These are phyloP conservation scores for Anser cygnoides DNA, from an alignment of 2,113 vertebrate species.

Conservation along the genomic window DNA sequence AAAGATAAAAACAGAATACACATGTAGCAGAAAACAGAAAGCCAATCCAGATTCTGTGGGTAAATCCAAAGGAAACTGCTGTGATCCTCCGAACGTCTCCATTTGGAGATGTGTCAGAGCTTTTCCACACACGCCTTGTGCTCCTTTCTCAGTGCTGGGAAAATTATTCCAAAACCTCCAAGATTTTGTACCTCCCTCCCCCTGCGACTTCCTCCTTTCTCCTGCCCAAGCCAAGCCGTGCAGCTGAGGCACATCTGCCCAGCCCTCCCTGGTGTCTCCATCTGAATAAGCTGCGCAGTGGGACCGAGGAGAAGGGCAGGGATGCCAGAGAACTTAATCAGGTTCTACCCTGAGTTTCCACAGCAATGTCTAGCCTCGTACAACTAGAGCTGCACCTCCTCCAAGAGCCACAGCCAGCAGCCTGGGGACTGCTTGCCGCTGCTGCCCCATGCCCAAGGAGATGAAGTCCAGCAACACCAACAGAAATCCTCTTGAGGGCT, in stretches of 20 bases:
- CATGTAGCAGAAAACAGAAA: slow-evolving; percentile 1
- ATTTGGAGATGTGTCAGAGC: slow-evolving; percentile 25
- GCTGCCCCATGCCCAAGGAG: background rate
- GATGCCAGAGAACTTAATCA: background rate
- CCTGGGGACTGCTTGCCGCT: background rate
- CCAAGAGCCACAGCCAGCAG: background rate
- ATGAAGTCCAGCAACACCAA: background rate
- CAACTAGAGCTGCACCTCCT: background rate
- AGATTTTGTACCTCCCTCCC: background rate
- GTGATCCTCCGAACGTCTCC: slow-evolving; percentile 20
- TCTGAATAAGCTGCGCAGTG: fast-evolving
- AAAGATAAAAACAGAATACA: slow-evolving; percentile 14
- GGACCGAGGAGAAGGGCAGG: background rate
- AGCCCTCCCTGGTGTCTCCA: background rate
- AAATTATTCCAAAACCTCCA: background rate
- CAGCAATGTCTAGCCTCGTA: background rate
- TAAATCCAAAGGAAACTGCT: slow-evolving; percentile 41
- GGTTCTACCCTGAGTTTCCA: background rate
- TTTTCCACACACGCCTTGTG: slow-evolving; percentile 30
- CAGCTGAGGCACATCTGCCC: background rate
- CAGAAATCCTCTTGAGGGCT: background rate
- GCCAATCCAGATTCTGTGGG: background rate
- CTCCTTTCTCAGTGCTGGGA: slow-evolving; percentile 39
- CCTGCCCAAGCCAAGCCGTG: background rate
- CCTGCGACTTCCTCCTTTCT: background rate